phyloP scores from a whole-genome alignment of 1,140 invertebrate species.

The Brachionus plicatilis region DNA sequence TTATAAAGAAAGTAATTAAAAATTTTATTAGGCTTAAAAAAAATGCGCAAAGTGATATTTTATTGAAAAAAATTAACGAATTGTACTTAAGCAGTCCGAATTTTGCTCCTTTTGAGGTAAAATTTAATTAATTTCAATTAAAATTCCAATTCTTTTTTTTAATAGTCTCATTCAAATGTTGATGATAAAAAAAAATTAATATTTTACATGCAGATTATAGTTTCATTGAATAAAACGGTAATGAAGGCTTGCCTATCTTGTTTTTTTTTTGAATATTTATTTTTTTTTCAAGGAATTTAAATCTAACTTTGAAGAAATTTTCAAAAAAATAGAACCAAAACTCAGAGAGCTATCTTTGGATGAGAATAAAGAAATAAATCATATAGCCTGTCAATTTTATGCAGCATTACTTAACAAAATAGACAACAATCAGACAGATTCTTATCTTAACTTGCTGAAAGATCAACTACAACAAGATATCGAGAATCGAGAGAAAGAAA shows the following conservation, averaged over 20 bases:
- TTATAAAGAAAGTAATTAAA: not conserved
- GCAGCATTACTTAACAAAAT: conserved; percentile 7
- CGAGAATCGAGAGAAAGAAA: conserved; percentile 26
- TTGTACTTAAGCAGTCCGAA: not conserved
- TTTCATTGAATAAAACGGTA: conserved; percentile 12
- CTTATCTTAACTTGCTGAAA: not conserved
- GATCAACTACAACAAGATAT: not conserved
- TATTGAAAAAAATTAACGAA: conserved; percentile 4
- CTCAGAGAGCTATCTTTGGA: not conserved
- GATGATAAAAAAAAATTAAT: not conserved
- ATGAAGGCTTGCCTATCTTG: not conserved
- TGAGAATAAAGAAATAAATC: not conserved
- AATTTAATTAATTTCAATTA: not conserved
- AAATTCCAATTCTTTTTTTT: not conserved
- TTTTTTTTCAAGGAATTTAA: conserved; percentile 27
- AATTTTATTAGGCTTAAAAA: not conserved
- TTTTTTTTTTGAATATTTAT: not conserved
- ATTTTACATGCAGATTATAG: not conserved
- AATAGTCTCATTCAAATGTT: not conserved
- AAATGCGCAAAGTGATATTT: not conserved
- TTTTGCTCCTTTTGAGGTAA: not conserved
- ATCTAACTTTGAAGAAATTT: not conserved
- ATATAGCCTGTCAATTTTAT: conserved; percentile 25
- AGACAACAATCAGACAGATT: not conserved
- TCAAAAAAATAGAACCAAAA: not conserved